These are phyloP conservation scores for Mixornis gularis DNA, from an alignment of 2,113 vertebrate species.

Conservation along the genomic window DNA sequence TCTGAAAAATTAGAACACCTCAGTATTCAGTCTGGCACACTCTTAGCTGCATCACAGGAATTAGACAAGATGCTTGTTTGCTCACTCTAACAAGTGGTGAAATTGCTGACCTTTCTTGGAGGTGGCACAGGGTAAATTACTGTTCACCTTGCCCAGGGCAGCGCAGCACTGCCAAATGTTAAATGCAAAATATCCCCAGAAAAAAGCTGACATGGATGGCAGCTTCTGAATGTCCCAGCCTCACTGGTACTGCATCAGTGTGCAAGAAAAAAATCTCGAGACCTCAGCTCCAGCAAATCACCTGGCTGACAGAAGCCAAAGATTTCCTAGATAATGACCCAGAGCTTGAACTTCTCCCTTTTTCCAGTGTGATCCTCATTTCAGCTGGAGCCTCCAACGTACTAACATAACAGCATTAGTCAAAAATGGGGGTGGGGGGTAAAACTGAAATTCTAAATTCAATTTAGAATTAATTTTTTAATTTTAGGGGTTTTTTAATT, in stretches of 20 bases:
- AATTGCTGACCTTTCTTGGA: not conserved
- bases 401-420: not conserved
- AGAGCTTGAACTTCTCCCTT: not conserved
- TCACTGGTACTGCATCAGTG: not conserved
- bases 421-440: rapidly evolving
- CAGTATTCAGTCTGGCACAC: not conserved
- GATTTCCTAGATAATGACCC: not conserved
- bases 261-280: not conserved
- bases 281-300: not conserved
- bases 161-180: rapidly evolving
- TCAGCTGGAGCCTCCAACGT: not conserved
- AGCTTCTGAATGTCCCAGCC: not conserved
- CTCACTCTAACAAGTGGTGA: not conserved
- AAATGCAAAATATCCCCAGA: not conserved
- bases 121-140: not conserved
- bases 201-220: not conserved
- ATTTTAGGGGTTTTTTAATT: not conserved
- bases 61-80: not conserved
- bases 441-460: not conserved
- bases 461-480: not conserved
- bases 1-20: constrained; percentile 46
- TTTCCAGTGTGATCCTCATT: not conserved
- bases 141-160: not conserved
- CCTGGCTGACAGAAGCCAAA: not conserved
- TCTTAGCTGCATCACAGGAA: not conserved